phyloP scores from a whole-genome alignment of 1,140 invertebrate genomes.

The Drosophila kepulauana region DNA sequence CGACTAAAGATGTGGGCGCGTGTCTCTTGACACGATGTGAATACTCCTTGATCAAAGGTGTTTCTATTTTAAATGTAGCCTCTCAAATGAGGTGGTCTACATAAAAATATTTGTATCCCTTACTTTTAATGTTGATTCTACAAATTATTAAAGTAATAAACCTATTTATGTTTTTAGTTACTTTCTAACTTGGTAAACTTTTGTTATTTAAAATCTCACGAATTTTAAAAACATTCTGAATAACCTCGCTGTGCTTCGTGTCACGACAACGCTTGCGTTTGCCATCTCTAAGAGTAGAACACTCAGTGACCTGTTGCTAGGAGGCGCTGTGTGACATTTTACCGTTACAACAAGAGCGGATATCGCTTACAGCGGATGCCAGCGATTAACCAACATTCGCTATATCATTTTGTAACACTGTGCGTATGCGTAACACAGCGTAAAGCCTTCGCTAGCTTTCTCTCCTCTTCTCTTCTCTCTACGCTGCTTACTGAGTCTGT shows the following conservation, averaged over 20 bases:
- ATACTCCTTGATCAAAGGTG: background rate
- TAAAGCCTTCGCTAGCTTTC: background rate
- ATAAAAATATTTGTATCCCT: no score
- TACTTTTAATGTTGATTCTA: no score
- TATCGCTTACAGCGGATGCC: slow-evolving; percentile 35
- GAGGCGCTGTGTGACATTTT: slow-evolving; percentile 11
- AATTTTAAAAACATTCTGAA: no score
- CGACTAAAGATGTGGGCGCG: slow-evolving; percentile 1
- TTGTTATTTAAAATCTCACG: no score
- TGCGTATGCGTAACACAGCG: slow-evolving; percentile 57
- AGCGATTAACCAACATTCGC: slow-evolving; percentile 2
- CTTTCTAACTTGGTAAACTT: no score
- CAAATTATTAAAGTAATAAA: no score
- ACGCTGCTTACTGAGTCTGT: background rate
- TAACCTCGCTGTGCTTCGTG: no score
- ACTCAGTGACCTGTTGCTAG: slow-evolving; percentile 50
- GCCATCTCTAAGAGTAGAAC: slow-evolving; percentile 4
- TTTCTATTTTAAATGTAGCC: no score
- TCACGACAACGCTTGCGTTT: background rate
- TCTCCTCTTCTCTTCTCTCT: background rate
- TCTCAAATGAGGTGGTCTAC: no score
- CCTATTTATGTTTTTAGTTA: no score
- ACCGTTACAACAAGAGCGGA: slow-evolving; percentile 19
- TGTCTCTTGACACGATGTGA: background rate
- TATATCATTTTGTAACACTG: slow-evolving; percentile 44